These are phyloP conservation scores for Entomyzon cyanotis DNA, from an alignment of 2,113 vertebrate genomes.

Conservation along the genomic window DNA sequence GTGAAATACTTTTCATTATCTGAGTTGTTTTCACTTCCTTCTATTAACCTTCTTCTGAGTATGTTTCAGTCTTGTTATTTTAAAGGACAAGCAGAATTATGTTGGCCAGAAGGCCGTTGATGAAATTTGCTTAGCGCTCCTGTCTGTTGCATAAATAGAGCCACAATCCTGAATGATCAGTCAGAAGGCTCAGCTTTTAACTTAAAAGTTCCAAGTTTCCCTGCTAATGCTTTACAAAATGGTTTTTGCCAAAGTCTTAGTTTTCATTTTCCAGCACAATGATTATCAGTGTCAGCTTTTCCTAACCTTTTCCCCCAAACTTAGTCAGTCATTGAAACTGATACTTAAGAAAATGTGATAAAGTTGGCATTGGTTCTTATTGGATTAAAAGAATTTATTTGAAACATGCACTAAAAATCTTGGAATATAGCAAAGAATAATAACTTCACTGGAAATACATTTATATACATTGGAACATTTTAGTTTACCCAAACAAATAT, in stretches of 20 bases:
- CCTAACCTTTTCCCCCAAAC: not conserved
- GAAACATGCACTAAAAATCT: not conserved
- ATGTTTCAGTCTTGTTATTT: not conserved
- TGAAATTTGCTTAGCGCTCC: not conserved
- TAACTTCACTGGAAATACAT: not conserved
- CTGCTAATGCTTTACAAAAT: not conserved
- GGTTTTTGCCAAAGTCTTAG: not conserved
- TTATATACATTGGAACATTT: not conserved
- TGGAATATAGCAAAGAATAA: not conserved
- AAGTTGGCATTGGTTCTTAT: not conserved
- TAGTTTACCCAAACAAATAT: not conserved
- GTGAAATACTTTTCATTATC: not conserved
- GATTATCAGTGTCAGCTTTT: not conserved
- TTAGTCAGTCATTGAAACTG: not conserved
- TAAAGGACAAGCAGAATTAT: not conserved
- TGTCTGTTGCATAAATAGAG: constrained; percentile 34
- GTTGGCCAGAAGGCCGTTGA: not conserved
- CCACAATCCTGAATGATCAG: not conserved
- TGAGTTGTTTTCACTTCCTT: not conserved
- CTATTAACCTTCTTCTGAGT: not conserved
- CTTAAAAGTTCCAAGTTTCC: not conserved
- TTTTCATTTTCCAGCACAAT: not conserved
- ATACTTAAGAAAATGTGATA: not conserved
- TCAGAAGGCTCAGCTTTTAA: not conserved
- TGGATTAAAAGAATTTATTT: not conserved